Evolutionary conservation across 2,113 vertebrate species (phyloP).

Genomic region (Hemiscyllium ocellatum): DNA sequence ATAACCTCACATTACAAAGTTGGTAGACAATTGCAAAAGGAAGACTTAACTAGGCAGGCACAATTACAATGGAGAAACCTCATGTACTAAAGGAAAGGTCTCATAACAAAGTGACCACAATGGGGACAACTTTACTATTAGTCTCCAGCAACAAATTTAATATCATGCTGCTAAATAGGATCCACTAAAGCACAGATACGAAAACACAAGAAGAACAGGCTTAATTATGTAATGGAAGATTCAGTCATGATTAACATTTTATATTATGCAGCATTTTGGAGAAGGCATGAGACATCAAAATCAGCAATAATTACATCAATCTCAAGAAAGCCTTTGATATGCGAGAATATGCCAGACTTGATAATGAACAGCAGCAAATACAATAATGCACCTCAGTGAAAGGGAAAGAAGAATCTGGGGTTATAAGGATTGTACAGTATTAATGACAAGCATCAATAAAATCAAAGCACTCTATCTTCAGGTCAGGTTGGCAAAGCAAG

Average conservation of each 20-base stretch:
- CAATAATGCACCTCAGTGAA: background rate
- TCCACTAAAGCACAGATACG: background rate
- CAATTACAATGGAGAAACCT: background rate
- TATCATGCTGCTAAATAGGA: conserved; percentile 1
- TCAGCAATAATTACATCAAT: background rate
- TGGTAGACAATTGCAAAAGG: background rate
- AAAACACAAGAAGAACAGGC: background rate
- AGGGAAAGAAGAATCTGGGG: background rate
- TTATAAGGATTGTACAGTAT: background rate
- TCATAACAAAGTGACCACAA: background rate
- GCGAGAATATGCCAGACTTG: background rate
- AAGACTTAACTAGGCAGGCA: background rate
- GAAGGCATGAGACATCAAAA: background rate
- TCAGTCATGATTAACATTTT: background rate
- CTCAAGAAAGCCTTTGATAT: background rate
- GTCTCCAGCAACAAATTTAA: background rate
- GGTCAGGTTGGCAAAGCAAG: background rate
- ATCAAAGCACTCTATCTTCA: background rate
- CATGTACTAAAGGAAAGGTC: background rate
- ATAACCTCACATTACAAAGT: background rate
- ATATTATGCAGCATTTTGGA: background rate
- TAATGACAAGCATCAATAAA: background rate
- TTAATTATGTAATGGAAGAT: background rate
- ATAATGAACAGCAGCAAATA: background rate
- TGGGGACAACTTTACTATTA: background rate